Evolutionary conservation across 2,113 vertebrate species (phyloP).

Genomic region (Oncorhynchus tshawytscha): DNA sequence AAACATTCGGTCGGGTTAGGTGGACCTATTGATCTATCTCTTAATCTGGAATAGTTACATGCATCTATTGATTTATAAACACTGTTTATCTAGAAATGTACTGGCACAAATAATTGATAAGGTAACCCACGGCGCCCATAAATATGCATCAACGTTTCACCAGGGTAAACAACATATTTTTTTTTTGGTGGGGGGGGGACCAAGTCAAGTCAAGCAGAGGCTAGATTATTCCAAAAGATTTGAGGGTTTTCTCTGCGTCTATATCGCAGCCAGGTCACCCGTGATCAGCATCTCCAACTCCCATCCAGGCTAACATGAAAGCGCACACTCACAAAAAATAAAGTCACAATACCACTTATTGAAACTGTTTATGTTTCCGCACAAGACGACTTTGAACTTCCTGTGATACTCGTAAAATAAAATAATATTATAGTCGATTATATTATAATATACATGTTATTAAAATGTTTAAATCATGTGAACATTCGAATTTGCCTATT

Average conservation of each 20-base stretch:
- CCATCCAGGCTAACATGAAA: slow-evolving; percentile 25
- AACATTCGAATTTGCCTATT: background rate
- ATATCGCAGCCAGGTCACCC: slow-evolving; percentile 18
- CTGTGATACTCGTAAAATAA: too few relatives aligned
- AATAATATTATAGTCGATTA: background rate
- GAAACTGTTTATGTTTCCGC: too few relatives aligned
- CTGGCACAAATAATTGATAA: slow-evolving; percentile 71
- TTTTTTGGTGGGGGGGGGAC: slow-evolving; percentile 17
- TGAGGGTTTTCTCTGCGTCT: slow-evolving; percentile 29
- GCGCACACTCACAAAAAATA: slow-evolving; percentile 10
- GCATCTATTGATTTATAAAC: slow-evolving; percentile 73
- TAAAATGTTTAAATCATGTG: background rate
- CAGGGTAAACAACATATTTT: slow-evolving; percentile 43
- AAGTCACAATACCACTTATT: too few relatives aligned
- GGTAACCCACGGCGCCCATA: slow-evolving; percentile 60
- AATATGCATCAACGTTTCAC: slow-evolving; percentile 64
- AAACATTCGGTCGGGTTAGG: slow-evolving; percentile 51
- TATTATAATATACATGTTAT: background rate
- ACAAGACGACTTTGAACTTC: too few relatives aligned
- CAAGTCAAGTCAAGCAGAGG: slow-evolving; percentile 47
- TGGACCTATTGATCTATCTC: slow-evolving; percentile 65
- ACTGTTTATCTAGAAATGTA: slow-evolving; percentile 72
- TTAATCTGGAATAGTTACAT: slow-evolving; percentile 76
- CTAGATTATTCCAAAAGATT: slow-evolving; percentile 62
- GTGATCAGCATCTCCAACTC: slow-evolving; percentile 45